Conservation (phyloP, 1,140 invertebrate genomes). For the Phymastichus coffea region DNA sequence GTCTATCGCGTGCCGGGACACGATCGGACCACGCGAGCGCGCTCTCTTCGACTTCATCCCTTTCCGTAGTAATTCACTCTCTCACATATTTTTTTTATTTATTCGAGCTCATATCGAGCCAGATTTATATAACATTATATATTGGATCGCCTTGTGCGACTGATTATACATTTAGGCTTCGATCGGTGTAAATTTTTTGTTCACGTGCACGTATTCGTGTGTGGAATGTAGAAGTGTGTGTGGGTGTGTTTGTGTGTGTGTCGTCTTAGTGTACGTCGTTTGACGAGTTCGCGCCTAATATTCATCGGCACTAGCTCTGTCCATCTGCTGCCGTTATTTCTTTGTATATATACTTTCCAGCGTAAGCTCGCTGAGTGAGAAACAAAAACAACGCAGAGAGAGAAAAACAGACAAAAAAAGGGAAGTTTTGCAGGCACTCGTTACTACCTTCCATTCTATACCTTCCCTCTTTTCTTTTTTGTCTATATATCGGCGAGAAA, state of each 20-base stretch:
- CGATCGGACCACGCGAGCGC: slow-evolving; percentile 24
- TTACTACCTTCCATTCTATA: no score
- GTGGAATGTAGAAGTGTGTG: background rate
- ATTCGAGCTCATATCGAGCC: background rate
- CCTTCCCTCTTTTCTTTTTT: background rate
- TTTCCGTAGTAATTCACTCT: background rate
- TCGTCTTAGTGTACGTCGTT: background rate
- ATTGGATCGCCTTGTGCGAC: slow-evolving; percentile 10
- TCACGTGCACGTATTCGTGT: no score
- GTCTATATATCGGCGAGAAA: background rate
- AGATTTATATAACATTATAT: background rate
- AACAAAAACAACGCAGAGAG: no score
- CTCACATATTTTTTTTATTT: background rate
- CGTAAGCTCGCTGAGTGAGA: no score
- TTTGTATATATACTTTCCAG: no score
- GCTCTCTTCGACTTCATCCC: background rate
- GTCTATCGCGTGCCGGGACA: slow-evolving; percentile 15
- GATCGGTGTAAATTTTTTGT: background rate
- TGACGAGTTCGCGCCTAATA: background rate
- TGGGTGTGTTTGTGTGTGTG: background rate
- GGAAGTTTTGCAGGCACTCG: background rate
- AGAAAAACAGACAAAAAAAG: background rate
- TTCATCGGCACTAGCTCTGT: no score
- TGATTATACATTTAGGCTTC: slow-evolving; percentile 21
- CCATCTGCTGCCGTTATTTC: no score